Conservation (phyloP, 2,113 vertebrate species). For the Clarias batrachus region DNA sequence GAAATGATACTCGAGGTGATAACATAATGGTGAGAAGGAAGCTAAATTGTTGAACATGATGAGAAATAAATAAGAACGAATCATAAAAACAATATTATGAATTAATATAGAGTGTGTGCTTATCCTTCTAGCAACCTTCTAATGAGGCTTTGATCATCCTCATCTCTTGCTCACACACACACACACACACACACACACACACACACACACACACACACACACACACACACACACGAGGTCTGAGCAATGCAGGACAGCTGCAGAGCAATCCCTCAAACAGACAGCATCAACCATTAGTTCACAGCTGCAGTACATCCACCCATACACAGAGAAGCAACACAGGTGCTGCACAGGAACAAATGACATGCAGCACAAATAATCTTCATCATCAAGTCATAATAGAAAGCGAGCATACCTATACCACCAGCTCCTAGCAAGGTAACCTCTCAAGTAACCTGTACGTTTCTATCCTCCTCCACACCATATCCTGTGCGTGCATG, state of each 20-base stretch:
- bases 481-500: background rate
- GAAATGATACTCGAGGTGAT: background rate
- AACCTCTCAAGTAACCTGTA: conserved; percentile 40
- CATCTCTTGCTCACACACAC: background rate
- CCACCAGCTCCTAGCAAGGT: background rate
- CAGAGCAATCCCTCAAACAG: background rate
- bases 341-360: background rate
- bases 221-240: background rate
- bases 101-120: background rate
- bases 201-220: background rate
- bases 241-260: background rate
- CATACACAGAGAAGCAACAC: background rate
- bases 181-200: background rate
- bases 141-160: background rate
- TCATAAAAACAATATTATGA: background rate
- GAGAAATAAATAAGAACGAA: background rate
- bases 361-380: background rate
- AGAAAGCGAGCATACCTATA: conserved; percentile 9
- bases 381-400: background rate
- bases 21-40: background rate
- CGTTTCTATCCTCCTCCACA: conserved; percentile 22
- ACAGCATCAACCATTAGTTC: background rate
- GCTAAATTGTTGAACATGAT: too few species aligned
- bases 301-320: background rate
- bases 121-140: conserved; percentile 2